Evolutionary conservation across 2,888 invertebrate species (phyloP), one percentile per base, ranked within the genome.

Genomic region (Julus scanicus): DNA sequence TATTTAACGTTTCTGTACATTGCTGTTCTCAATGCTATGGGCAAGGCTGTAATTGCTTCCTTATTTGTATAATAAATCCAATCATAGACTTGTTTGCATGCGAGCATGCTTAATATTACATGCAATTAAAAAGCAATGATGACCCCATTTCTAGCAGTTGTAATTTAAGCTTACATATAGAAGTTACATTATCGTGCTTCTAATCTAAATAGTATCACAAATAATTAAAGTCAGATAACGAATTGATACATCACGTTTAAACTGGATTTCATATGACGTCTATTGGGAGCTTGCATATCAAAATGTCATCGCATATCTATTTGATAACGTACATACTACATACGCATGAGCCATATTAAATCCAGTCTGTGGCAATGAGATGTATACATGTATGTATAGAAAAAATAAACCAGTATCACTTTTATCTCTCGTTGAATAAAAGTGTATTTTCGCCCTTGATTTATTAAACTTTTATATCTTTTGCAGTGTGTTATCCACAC

Each of bases 41-140:
- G n/a, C 57, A 63, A 17, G 57, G 57, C n/a, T 6, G 4, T n/a
- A n/a, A 63, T n/a, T 63, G n/a, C 57, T 63, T 63, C 57, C 57
- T 63, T 63, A 63, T 63, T 63, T 63, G 57, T 63, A 63, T 63
- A 63, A n/a, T 63, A 17, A 17, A 63, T n/a, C n/a, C 57, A 63
- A 63, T 63, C 57, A n/a, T n/a, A n/a, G 2, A 63, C 5, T 1
- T n/a, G n/a, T 63, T 63, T 63, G 44, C n/a, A n/a, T 63, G 17
- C 57, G 6, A n/a, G 57, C 57, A n/a, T 63, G 57, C 57, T 63
- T 63, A n/a, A 17, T 63, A 63, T 63, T 63, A 63, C 57, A n/a
- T n/a, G 6, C 57, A 17, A 63, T 63, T 63, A 63, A 63, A 63
- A n/a, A 63, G 5, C 11, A n/a, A 63, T n/a, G 57, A 63, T 63